These are phyloP conservation scores for Hirtodrosophila histrioides DNA, from an alignment of 2,888 invertebrate genomes.

Conservation along the genomic window DNA sequence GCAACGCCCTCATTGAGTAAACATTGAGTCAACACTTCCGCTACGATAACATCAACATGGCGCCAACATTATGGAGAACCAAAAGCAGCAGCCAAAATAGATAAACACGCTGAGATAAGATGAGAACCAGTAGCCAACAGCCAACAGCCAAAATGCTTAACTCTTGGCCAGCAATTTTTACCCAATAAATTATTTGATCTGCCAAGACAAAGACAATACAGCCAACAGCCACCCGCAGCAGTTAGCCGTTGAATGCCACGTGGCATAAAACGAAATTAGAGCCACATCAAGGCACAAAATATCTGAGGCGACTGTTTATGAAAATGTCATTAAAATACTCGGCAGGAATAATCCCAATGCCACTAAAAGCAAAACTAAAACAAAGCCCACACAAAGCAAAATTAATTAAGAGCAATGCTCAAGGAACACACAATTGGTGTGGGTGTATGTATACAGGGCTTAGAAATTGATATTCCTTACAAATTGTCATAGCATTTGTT, in stretches of 20 bases:
- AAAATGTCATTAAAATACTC: conserved; percentile 72
- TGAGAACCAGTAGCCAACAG: conserved; percentile 13
- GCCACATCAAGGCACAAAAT: conserved; percentile 51
- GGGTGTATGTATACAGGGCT: conserved; percentile 2
- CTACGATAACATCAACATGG: conserved; percentile 76
- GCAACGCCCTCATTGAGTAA: conserved; percentile 78
- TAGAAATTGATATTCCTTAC: conserved; percentile 59
- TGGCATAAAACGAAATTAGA: conserved; percentile 66
- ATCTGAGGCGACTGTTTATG: conserved; percentile 59
- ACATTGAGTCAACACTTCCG: conserved; percentile 80
- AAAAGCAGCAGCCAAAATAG: conserved; percentile 66
- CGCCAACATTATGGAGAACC: conserved; percentile 74
- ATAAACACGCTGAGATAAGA: conserved; percentile 66
- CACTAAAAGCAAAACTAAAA: conserved; percentile 29
- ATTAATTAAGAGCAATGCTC: conserved; percentile 58
- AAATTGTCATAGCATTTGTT: conserved; percentile 31
- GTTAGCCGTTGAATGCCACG: conserved; percentile 49
- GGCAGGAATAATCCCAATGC: conserved; percentile 39
- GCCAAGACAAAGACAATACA: conserved; percentile 40
- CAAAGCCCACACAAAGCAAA: conserved; percentile 24
- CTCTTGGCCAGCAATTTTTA: conserved; percentile 74
- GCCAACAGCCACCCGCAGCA: conserved; percentile 16
- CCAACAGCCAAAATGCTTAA: conserved; percentile 51
- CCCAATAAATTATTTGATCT: conserved; percentile 75
- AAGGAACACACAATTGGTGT: conserved; percentile 12